phyloP scores from a whole-genome alignment of 2,113 vertebrate genomes.

The Pomatorhinus ruficollis region DNA sequence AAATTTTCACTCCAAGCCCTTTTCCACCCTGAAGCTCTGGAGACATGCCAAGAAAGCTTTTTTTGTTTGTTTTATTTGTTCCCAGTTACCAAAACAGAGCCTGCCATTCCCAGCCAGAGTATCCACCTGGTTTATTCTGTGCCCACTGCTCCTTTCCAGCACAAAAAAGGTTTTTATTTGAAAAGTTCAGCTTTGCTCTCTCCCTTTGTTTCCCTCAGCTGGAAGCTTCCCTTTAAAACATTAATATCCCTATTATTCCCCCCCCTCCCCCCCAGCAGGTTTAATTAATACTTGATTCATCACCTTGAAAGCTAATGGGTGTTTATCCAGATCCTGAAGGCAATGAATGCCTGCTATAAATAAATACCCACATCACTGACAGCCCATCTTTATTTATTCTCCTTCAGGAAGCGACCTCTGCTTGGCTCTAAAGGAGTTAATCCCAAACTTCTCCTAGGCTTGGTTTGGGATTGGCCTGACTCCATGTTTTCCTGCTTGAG shows the following conservation, averaged over 20 bases:
- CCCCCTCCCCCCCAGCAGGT: not conserved
- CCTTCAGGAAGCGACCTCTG: not conserved
- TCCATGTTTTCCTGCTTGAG: not conserved
- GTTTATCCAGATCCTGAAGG: not conserved
- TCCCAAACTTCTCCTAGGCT: not conserved
- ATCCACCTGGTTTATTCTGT: not conserved
- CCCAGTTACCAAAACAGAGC: not conserved
- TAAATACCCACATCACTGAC: not conserved
- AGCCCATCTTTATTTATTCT: not conserved
- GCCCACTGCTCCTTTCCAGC: not conserved
- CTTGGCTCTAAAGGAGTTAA: not conserved
- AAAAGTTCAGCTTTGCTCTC: not conserved
- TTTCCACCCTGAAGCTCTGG: not conserved
- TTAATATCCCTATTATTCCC: not conserved
- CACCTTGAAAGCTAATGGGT: constrained; percentile 8
- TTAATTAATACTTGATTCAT: constrained; percentile 51
- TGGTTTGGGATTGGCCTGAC: not conserved
- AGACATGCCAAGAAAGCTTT: not conserved
- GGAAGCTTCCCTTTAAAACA: constrained; percentile 12
- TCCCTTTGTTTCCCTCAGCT: not conserved
- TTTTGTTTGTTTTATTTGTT: not conserved
- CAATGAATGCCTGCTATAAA: constrained; percentile 29
- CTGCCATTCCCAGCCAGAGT: not conserved
- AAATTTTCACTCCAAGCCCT: not conserved
- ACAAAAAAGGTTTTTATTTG: not conserved